phyloP scores from a whole-genome alignment of 2,797 vertebrate genomes.

The Adrianichthys oophorus region DNA sequence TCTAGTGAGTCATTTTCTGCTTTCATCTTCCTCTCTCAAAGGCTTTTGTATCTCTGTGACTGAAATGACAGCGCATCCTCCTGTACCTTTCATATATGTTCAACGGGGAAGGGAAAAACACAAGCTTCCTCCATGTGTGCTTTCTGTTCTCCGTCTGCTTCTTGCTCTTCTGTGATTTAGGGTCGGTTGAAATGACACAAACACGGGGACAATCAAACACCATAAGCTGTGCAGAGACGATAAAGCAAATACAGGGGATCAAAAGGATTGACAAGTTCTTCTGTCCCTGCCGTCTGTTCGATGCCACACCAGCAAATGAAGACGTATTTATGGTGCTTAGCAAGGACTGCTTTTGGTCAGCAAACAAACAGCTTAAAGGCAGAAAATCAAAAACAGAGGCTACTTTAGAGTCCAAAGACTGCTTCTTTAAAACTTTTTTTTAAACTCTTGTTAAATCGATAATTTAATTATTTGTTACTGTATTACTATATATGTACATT shows the following conservation, averaged over 20 bases:
- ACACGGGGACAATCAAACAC: slow-evolving; percentile 50
- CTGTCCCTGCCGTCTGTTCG: slow-evolving; percentile 51
- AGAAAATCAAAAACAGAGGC: slow-evolving; percentile 24
- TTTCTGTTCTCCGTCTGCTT: slow-evolving; percentile 28
- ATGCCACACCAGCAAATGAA: slow-evolving; percentile 25
- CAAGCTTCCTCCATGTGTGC: slow-evolving; percentile 36
- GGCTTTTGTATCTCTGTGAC: slow-evolving; percentile 51
- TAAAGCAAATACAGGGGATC: slow-evolving; percentile 55
- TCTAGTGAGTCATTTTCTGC: slow-evolving; percentile 41
- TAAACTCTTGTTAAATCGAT: not conserved
- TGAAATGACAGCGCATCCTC: slow-evolving; percentile 57
- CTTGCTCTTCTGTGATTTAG: slow-evolving; percentile 35
- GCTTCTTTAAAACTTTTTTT: slow-evolving; percentile 14
- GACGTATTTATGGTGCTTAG: slow-evolving; percentile 36
- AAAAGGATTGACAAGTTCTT: slow-evolving; percentile 55
- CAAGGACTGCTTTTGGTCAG: slow-evolving; percentile 59
- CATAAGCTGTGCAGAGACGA: slow-evolving; percentile 60
- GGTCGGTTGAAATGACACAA: slow-evolving; percentile 50
- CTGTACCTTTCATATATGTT: slow-evolving; percentile 57
- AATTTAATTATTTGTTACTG: too few species aligned
- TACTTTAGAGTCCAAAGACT: slow-evolving; percentile 35
- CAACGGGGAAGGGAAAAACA: slow-evolving; percentile 25
- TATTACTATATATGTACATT: too few species aligned
- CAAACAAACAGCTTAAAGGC: slow-evolving; percentile 49
- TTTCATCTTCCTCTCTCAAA: slow-evolving; percentile 73